phyloP scores from a whole-genome alignment of 1,140 invertebrate species.

The Scaptomyza graminum region DNA sequence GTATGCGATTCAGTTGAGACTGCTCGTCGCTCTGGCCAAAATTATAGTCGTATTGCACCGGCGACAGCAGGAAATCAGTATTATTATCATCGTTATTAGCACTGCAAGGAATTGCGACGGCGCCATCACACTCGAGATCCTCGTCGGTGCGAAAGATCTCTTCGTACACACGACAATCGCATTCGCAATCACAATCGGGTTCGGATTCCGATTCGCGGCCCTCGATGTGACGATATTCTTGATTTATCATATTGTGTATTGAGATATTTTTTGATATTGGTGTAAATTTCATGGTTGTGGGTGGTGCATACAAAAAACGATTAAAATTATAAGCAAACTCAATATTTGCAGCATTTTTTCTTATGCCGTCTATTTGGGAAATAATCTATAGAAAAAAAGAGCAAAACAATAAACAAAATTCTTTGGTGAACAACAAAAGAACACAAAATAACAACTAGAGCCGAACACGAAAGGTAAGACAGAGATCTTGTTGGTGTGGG shows the following conservation, averaged over 20 bases:
- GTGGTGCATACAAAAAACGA: constrained; percentile 44
- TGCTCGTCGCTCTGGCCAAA: constrained; percentile 67
- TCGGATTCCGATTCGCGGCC: constrained; percentile 61
- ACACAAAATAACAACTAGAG: constrained; percentile 21
- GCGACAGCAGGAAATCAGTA: constrained; percentile 1
- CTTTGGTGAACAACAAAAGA: constrained; percentile 20
- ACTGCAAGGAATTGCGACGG: constrained; percentile 5
- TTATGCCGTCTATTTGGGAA: constrained; percentile 82
- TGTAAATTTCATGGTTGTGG: constrained; percentile 14
- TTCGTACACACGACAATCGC: constrained; percentile 65
- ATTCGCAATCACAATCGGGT: constrained; percentile 56
- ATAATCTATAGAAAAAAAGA: constrained; percentile 79
- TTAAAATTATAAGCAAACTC: constrained; percentile 59
- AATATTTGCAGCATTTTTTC: constrained; percentile 81
- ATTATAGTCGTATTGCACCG: constrained; percentile 50
- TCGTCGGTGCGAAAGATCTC: constrained; percentile 68
- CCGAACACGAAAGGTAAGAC: constrained; percentile 10
- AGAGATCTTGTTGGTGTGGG: constrained; percentile 12
- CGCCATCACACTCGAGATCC: constrained; percentile 68
- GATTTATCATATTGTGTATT: constrained; percentile 3
- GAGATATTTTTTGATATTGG: constrained; percentile 25
- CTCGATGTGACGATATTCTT: constrained; percentile 81
- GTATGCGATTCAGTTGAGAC: constrained; percentile 69
- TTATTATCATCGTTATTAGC: constrained; percentile 32
- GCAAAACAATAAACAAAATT: constrained; percentile 26